Evolutionary conservation across 2,113 vertebrate genomes (phyloP), one percentile per base, ranked within the genome.

Genomic region (Entosphenus tridentatus): DNA sequence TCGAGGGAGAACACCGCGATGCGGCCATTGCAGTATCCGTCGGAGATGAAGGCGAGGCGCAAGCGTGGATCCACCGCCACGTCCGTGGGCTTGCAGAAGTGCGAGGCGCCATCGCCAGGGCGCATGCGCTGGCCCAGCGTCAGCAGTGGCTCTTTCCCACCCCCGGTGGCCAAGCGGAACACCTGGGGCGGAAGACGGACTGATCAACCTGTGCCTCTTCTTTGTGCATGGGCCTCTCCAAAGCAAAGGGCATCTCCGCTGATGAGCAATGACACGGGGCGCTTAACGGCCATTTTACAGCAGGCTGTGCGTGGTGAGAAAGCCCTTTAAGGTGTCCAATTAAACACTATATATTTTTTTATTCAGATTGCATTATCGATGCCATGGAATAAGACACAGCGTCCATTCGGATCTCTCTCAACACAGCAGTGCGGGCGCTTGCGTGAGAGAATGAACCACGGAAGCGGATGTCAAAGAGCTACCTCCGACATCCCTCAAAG

Each of bases 41-140:
- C 62, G n/a, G 62, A n/a, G 14, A 65, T 18, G 18, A 65, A 65
- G 2, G 18, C 62, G 8, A 16, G 14, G 14, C 18, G 8, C n/a
- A 16, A 65, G 10, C 8, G 18, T n/a, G 62, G 14, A 65, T 65
- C 62, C 9, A 65, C 62, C n/a, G 62, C 62, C n/a, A 65, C 62
- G 18, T n/a, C 62, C 18, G 62, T 65, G n/a, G 62, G 62, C 10
- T 65, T 65, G 62, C 62, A 65, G 62, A 65, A 65, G 10, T 65
- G 62, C 8, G 18, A 18, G 14, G 18, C n/a, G 62, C 18, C 62
- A 10, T 18, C 18, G 62, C 62, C 62, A 65, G 62, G 62, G 18
- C 18, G 14, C 14, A 65, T 16, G 62, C 14, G 14, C 18, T 65
- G n/a, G 62, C 62, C 62, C 8, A 65, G 62, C 14, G 18, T 18